Evolutionary conservation across 2,888 invertebrate species (phyloP), one percentile per base, ranked within the genome.

Genomic region (Andrena marginata): DNA sequence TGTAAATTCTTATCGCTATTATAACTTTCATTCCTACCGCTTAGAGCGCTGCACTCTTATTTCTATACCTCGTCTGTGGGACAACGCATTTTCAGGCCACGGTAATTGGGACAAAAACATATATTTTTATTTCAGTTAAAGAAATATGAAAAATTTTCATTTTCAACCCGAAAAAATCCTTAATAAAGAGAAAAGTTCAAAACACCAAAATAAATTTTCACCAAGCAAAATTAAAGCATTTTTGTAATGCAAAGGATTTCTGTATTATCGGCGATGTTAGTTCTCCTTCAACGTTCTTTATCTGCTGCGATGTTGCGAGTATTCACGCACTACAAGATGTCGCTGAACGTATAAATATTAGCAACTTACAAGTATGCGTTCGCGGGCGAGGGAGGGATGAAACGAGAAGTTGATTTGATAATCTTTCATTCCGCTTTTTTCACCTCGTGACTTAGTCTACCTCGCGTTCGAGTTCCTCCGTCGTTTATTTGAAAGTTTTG

Each of bases 301-400:
- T 8, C 63, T 26, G 49, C 23, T 31, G 31, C 16, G 42, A 29
- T 65, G 51, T 49, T 10, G 26, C 26, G 13, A 35, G 20, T 54
- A 23, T 2, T 42, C 23, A 2, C 0, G n/a, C 49, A 5, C 72
- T 68, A 64, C 26, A 35, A 85, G 85, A 85, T 85, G 85, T 80
- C 85, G 80, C 77, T 76, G 20, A 73, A n/a, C 10, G 54, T 51
- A 10, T 59, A 16, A 54, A 80, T 60, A 64, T 49, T 71, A 42
- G 72, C 51, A 35, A 20, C 76, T 68, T 77, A 76, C 56, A 56
- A 54, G 29, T 54, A 71, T 75, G 33, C 60, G 73, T 73, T 77
- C 64, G 64, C 65, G 51, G 74, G 31, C 64, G 56, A 65, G 82
- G 35, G 42, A 80, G 63, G 29, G 67, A 73, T 70, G 54, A 20